These are phyloP conservation scores for Enteromius anoplus DNA, from an alignment of 2,797 vertebrate species.

Conservation along the genomic window DNA sequence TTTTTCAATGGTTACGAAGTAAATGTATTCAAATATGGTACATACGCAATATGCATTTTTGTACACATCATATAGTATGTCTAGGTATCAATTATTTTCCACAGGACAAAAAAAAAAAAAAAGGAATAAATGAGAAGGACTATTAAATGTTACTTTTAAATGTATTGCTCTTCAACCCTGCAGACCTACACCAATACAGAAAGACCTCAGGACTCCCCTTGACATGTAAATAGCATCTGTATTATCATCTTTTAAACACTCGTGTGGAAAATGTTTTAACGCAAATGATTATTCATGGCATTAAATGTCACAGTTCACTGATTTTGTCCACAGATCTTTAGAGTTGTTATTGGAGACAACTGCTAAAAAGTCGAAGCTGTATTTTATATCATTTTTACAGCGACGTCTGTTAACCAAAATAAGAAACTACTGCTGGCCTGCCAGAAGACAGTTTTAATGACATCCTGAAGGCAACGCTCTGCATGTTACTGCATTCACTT, in stretches of 20 bases:
- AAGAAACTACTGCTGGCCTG: conserved; percentile 35
- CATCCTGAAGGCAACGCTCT: conserved; percentile 47
- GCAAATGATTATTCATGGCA: conserved; percentile 19
- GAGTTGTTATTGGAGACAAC: conserved; percentile 19
- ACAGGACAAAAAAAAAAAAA: background rate
- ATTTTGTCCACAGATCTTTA: conserved; percentile 31
- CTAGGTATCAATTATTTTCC: background rate
- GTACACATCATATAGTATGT: background rate
- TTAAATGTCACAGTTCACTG: conserved; percentile 18
- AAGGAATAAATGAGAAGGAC: background rate
- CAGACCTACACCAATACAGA: background rate
- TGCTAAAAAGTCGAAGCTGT: conserved; percentile 14
- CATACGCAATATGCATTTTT: background rate
- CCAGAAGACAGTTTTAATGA: conserved; percentile 31
- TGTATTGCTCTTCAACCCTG: background rate
- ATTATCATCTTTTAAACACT: conserved; percentile 7
- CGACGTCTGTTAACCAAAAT: conserved; percentile 11
- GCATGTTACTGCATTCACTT: conserved; percentile 28
- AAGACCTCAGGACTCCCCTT: background rate
- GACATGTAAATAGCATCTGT: conserved; percentile 10
- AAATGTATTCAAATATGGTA: background rate
- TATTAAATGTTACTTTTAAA: background rate
- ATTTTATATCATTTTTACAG: conserved; percentile 22
- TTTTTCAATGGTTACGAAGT: too few species aligned
- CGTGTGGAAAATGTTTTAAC: conserved; percentile 1